These are phyloP conservation scores for Spatula clypeata DNA, from an alignment of 2,797 vertebrate species.

Conservation along the genomic window DNA sequence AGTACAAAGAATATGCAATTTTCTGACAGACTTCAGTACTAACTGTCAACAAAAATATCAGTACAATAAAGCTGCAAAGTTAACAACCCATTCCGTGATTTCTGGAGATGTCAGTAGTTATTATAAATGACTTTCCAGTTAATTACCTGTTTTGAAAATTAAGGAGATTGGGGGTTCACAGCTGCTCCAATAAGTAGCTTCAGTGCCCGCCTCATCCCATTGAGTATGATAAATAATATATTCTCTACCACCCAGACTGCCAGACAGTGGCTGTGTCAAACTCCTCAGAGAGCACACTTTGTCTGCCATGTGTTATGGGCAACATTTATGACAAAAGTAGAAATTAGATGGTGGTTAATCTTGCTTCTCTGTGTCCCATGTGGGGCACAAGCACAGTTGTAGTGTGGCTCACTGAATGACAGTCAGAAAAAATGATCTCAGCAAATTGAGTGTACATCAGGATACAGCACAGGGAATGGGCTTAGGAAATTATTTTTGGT, in stretches of 20 bases:
- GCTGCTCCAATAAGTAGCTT: conserved; percentile 79
- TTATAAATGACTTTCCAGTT: conserved; percentile 84
- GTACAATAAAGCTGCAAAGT: conserved; percentile 61
- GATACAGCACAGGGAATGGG: conserved; percentile 42
- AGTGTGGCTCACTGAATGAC: conserved; percentile 55
- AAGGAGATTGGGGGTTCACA: conserved; percentile 82
- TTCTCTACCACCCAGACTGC: conserved; percentile 78
- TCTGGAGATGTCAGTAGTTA: conserved; percentile 78
- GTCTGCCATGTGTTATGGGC: conserved; percentile 79
- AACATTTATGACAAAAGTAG: conserved; percentile 76
- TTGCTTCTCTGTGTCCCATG: conserved; percentile 67
- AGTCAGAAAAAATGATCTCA: conserved; percentile 71
- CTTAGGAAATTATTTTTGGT: conserved; percentile 73
- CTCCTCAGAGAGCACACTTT: conserved; percentile 78
- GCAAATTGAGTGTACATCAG: conserved; percentile 51
- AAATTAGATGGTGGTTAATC: conserved; percentile 78
- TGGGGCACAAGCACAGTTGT: conserved; percentile 54
- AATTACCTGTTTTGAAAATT: conserved; percentile 84
- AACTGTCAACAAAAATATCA: conserved; percentile 71
- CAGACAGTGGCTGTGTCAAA: conserved; percentile 78
- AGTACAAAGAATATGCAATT: background rate
- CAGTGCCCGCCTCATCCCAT: conserved; percentile 72
- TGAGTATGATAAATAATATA: conserved; percentile 83
- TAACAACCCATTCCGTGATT: conserved; percentile 75
- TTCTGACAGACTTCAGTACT: conserved; percentile 46